Base-by-base conservation (phyloP, 2,888 invertebrate genomes). In the Boloria selene region DNA sequence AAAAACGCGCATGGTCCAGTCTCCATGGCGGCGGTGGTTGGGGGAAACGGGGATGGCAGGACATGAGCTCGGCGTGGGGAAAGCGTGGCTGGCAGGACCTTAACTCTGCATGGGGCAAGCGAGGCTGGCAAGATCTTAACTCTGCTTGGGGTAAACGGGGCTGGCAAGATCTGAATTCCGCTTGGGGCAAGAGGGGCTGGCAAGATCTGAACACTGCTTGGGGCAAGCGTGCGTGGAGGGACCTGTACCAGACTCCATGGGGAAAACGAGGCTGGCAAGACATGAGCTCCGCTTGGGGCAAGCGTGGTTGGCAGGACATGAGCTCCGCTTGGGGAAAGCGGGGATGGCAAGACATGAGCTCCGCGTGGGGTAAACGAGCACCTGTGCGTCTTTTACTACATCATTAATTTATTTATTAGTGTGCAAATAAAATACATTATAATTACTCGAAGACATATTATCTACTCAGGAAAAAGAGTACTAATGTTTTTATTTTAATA, bases 151-250 rank as follows among this genome's bases (percentile, higher is more conserved):
- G 94, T 58, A 94, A 94, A 70, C 84, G 94, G 2, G 93, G 90
- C 49, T 94, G 94, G 94, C 90, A 92, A 73, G 92, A 92, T 69
- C 74, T 93, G 67, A 86, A 85, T 69, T 79, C 85, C 79, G 92
- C 75, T 16, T 94, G 93, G 94, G 94, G 93, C 44, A 94, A 95
- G 77, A 84, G 94, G 31, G 93, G 90, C 26, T 94, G 94, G 94
- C 90, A 93, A 74, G 93, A 93, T 71, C 78, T 93, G 65, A 88
- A 89, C 75, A 80, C 85, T 0, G 90, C 90, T 65, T 93, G 93
- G 93, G 94, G 94, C 68, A 95, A 94, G 73, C 86, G 94, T 0
- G 94, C 88, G 17, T 95, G 94, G 94, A 88, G 88, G 56, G 94
- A 93, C 76, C 79, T 95, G 68, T 93, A 93, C 75, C 81, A 74